Evolutionary conservation across 2,797 vertebrate species (phyloP), one percentile per base, ranked within the genome.

Genomic region (Molossus alvarezi): DNA sequence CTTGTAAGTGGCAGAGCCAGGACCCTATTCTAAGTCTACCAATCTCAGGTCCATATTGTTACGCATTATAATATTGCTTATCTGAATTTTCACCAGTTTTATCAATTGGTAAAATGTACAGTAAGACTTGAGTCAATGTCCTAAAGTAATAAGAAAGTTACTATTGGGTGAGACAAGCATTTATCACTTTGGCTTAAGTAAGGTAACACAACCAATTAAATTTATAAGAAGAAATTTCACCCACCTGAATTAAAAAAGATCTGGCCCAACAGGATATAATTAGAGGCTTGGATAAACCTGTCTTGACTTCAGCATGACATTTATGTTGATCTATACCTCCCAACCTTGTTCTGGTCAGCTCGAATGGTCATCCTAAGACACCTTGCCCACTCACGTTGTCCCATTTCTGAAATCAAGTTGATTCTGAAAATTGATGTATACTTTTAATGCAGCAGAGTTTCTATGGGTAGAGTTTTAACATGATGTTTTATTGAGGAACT

Each of bases 331-430:
- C 75, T 72, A 20, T 21, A 67, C 14, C 69, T 92, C 45, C 21
- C 17, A 67, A 1, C 64, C 5, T 82, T 86, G 3, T 80, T 64
- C 12, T 85, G 15, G 1, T 53, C 45, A 85, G 20, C 9, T 18
- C 23, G n/a, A 11, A 11, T 48, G 9, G 13, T 67, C 69, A 55
- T 41, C 7, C 25, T 87, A 77, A 87, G 29, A 33, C 8, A 27
- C 62, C 71, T 91, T 89, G 18, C 41, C 13, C 41, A 8, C 4
- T 33, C 12, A 33, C 1, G 48, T 21, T 71, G 45, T 73, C 88
- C 89, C 7, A 86, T 79, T 93, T 94, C 20, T 90, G 17, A 92
- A 89, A 69, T 83, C 14, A 83, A 14, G 64, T 10, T 55, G 6
- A 45, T 51, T 88, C 72, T 76, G 72, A 96, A 67, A 75, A 77